Evolutionary conservation across 1,140 invertebrate genomes (phyloP).

Genomic region (Musca vetustissima): DNA sequence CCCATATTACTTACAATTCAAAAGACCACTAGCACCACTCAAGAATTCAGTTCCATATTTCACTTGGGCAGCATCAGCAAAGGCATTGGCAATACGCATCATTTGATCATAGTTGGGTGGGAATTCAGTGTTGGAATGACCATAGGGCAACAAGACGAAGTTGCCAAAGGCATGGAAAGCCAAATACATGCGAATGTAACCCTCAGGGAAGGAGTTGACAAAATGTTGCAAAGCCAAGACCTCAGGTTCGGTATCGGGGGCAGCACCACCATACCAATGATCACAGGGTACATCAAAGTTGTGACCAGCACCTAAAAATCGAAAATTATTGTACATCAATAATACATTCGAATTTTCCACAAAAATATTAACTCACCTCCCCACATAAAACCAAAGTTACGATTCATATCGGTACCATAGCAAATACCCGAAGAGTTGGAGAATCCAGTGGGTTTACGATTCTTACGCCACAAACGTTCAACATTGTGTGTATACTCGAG

Average conservation of each 20-base stretch:
- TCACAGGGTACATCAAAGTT: conserved; percentile 62
- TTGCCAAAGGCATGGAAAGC: conserved; percentile 61
- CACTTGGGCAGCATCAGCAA: conserved; percentile 48
- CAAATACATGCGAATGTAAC: conserved; percentile 58
- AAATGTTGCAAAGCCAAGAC: conserved; percentile 63
- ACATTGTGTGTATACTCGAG: conserved; percentile 63
- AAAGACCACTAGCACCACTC: too few relatives aligned
- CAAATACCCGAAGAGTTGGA: conserved; percentile 53
- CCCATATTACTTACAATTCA: too few relatives aligned
- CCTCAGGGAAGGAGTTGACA: conserved; percentile 56
- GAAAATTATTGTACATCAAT: too few relatives aligned
- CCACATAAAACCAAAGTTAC: conserved; percentile 71
- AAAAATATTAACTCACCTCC: conserved; percentile 47
- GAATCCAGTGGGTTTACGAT: conserved; percentile 47
- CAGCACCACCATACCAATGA: conserved; percentile 69
- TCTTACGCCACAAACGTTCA: conserved; percentile 59
- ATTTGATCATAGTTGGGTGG: conserved; percentile 61
- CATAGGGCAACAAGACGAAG: conserved; percentile 59
- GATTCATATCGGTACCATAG: conserved; percentile 67
- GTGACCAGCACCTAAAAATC: conserved; percentile 55
- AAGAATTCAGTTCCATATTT: too few relatives aligned
- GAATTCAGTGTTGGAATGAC: conserved; percentile 56
- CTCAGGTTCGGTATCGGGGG: conserved; percentile 77
- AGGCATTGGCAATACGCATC: conserved; percentile 58
- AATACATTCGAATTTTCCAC: too few relatives aligned